A percentile compares a stretch with the other conserved stretches of the same genome.
Conservation (phyloP, 2,888 invertebrate genomes). For the Trissoscelio sp. region DNA sequence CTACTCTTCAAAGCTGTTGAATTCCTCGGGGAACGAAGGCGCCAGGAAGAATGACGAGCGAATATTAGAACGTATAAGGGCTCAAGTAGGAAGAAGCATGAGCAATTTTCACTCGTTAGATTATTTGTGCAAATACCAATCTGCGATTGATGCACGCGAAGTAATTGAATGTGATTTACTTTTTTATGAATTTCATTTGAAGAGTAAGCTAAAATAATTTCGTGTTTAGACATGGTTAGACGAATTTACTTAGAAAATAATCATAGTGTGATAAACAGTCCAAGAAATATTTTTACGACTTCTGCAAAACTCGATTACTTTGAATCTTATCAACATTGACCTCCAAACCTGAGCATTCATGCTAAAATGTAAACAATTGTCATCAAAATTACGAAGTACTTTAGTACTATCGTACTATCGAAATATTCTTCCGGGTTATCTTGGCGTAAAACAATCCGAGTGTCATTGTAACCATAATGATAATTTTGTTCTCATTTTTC, state of each 20-base stretch:
- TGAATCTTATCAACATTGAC: not conserved
- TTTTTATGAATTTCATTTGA: conserved; percentile 7
- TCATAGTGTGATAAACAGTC: too few relatives aligned
- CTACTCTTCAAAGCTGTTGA: conserved; percentile 36
- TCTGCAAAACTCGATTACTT: not conserved
- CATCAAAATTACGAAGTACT: too few relatives aligned
- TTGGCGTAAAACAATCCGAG: too few relatives aligned
- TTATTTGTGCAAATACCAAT: conserved; percentile 40
- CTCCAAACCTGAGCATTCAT: not conserved
- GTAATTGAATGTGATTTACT: conserved; percentile 33
- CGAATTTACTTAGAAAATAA: too few relatives aligned
- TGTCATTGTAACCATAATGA: too few relatives aligned
- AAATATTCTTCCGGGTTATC: too few relatives aligned
- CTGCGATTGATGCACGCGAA: conserved; percentile 15
- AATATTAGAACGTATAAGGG: conserved; percentile 43
- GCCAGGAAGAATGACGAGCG: conserved; percentile 53
- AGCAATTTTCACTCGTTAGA: conserved; percentile 41
- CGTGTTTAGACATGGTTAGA: not conserved
- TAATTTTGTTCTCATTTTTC: too few relatives aligned
- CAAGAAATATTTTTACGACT: too few relatives aligned
- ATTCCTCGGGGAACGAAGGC: conserved; percentile 48
- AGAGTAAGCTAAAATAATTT: not conserved
- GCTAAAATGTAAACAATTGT: not conserved
- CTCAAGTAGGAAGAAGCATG: conserved; percentile 30
- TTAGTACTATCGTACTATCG: not conserved